phyloP scores from a whole-genome alignment of 2,888 invertebrate species.

The Ormyrus pomaceus region DNA sequence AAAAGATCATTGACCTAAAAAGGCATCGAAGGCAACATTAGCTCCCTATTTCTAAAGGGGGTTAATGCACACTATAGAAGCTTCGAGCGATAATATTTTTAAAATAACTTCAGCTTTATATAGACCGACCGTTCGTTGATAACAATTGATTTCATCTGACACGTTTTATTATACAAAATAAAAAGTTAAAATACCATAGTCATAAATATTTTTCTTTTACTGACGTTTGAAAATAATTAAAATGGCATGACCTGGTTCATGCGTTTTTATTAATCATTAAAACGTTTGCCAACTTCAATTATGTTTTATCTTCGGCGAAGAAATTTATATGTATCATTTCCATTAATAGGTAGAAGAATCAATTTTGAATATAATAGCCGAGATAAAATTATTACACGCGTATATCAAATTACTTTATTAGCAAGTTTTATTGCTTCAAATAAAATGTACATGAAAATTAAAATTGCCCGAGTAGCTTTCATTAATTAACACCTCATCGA shows the following conservation, averaged over 20 bases:
- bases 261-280: constrained; percentile 14
- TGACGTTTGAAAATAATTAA: constrained; percentile 25
- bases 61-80: constrained; percentile 27
- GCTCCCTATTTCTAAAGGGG: constrained; percentile 32
- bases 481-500: no score
- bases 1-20: constrained; percentile 39
- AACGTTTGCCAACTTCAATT: not conserved
- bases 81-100: constrained; percentile 34
- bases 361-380: not conserved
- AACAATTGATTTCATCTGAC: constrained; percentile 26
- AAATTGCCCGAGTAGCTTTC: no score
- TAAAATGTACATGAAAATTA: no score
- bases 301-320: no score
- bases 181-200: constrained; percentile 1
- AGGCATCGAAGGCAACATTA: constrained; percentile 17
- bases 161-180: constrained; percentile 23
- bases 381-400: not conserved
- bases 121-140: constrained; percentile 18
- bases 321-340: no score
- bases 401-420: no score
- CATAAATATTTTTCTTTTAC: constrained; percentile 13
- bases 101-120: constrained; percentile 22
- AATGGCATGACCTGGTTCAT: constrained; percentile 1
- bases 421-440: no score
- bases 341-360: no score